A percentile compares a stretch with the other conserved stretches of the same genome.
These are phyloP conservation scores for Oreochromis mossambicus DNA, from an alignment of 2,797 vertebrate genomes.

Conservation along the genomic window DNA sequence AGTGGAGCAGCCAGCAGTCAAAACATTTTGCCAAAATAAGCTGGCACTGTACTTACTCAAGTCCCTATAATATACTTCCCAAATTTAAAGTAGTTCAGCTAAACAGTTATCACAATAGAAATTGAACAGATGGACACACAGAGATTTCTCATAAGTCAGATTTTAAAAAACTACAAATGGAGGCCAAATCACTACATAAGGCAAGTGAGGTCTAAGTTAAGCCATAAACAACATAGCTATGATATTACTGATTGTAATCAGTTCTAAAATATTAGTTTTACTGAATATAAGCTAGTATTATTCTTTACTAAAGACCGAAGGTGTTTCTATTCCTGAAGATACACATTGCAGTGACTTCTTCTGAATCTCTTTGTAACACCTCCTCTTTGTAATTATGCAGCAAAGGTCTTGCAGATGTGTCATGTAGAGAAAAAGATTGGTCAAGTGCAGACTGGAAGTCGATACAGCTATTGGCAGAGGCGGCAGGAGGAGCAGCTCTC, in stretches of 20 bases:
- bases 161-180: background rate
- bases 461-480: constrained; percentile 45
- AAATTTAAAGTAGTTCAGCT: background rate
- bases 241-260: background rate
- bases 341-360: background rate
- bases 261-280: background rate
- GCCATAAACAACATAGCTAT: background rate
- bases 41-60: background rate
- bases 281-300: background rate
- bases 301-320: background rate
- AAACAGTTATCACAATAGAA: background rate
- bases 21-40: background rate
- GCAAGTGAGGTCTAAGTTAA: background rate
- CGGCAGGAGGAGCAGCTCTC: background rate
- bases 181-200: background rate
- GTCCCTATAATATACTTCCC: background rate
- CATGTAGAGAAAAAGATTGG: constrained; percentile 58
- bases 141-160: too few relatives aligned
- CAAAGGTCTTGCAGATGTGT: constrained; percentile 36
- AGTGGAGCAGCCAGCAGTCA: background rate
- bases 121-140: background rate
- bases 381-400: constrained; percentile 12
- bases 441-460: constrained; percentile 57
- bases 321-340: background rate
- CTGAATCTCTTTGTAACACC: background rate